Base-by-base conservation (phyloP, 2,797 vertebrate genomes). In the Gymnopithys bicolor region DNA sequence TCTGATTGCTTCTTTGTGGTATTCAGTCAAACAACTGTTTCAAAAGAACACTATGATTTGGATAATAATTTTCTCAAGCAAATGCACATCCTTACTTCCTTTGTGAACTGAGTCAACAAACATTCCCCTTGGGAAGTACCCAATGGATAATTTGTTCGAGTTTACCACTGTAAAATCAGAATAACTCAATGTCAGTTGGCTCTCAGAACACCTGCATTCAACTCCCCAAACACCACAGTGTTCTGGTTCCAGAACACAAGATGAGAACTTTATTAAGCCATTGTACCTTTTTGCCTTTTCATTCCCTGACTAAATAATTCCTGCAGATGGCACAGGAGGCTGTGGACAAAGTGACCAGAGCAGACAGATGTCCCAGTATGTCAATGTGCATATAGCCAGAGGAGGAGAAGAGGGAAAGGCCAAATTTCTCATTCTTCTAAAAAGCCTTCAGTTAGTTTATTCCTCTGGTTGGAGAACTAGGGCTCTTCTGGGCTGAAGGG, bases 101-200 rank as follows among this genome's bases (percentile, higher is more conserved):
- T 95, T 97, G 84, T 96, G 94, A 97, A 93, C 59, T 5, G 27
- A 97, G 94, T 96, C 97, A 97, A 97, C 97, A 98, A 98, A 97
- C 88, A 90, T 71, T 73, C 94, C 95, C 87, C 94, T 97, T 97
- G 96, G 95, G 95, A 97, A 91, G 95, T 95, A 97, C 97, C 97
- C 97, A 97, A 96, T 95, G 70, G 87, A 89, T 89, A 95, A 97
- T 94, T 95, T 96, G 92, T 74, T 96, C 13, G 4, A 96, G 93
- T 55, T 62, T 80, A 87, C 67, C 84, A 66, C 86, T 91, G 73
- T 88, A 96, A 96, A 97, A 95, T 88, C 85, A 95, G 84, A 97
- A 94, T 84, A 94, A 93, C 63, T 96, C 89, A 66, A 62, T 76
- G 95, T 78, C 96, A 93, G 48, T 90, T 94, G 94, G 90, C 84